phyloP scores from a whole-genome alignment of 1,140 invertebrate species.

The Pinna nobilis region DNA sequence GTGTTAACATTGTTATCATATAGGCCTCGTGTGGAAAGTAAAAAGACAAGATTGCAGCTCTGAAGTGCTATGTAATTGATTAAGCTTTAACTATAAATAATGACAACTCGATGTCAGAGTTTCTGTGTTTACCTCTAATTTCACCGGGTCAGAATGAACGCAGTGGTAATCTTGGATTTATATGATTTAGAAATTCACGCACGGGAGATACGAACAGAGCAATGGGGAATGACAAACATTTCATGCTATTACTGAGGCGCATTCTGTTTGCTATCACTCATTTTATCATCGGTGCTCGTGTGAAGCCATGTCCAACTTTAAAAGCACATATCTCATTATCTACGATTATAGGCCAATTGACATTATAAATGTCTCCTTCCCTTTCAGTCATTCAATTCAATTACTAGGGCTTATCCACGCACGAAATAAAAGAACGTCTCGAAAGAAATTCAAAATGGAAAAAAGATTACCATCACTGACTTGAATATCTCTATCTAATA shows the following conservation, averaged over 20 bases:
- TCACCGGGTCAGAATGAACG: slow-evolving; percentile 18
- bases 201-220: neutral
- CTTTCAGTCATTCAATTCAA: slow-evolving; percentile 40
- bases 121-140: slow-evolving; percentile 5
- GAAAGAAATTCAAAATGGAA: slow-evolving; percentile 32
- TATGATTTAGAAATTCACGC: slow-evolving; percentile 11
- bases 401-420: slow-evolving; percentile 40
- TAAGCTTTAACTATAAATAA: no score
- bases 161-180: slow-evolving; percentile 14
- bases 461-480: slow-evolving; percentile 31
- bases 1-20: no score
- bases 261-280: slow-evolving; percentile 24
- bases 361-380: slow-evolving; percentile 33
- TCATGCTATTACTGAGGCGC: slow-evolving; percentile 12
- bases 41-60: no score
- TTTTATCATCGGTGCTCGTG: slow-evolving; percentile 37
- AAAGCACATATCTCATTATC: slow-evolving; percentile 38
- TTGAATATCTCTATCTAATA: slow-evolving; percentile 32
- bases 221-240: slow-evolving; percentile 1
- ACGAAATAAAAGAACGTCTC: slow-evolving; percentile 33
- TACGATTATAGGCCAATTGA: slow-evolving; percentile 34
- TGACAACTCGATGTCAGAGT: no score
- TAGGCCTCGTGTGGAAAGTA: no score
- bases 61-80: no score
- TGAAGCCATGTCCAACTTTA: slow-evolving; percentile 34